Percentiles rank a stretch among this genome's conserved stretches.
Evolutionary conservation across 2,797 vertebrate genomes (phyloP).

Genomic region (Poeciliopsis paucimaculata): DNA sequence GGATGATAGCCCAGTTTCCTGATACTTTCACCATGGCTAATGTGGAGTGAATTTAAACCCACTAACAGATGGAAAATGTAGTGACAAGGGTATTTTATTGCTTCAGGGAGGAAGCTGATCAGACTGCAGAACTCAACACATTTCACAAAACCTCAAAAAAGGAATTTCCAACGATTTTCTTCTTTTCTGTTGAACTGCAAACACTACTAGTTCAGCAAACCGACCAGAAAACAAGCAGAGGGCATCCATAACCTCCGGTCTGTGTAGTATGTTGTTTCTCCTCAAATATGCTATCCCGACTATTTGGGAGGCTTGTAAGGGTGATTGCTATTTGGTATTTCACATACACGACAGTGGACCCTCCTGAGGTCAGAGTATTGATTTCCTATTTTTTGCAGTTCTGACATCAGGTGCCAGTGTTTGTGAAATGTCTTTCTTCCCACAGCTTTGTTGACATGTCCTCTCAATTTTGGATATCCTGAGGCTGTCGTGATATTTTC

Average conservation of each 20-base stretch:
- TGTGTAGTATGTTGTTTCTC: conserved; percentile 60
- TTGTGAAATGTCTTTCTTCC: conserved; percentile 61
- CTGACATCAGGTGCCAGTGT: conserved; percentile 59
- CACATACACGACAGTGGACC: conserved; percentile 57
- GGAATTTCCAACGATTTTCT: conserved; percentile 52
- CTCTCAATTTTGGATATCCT: conserved; percentile 66
- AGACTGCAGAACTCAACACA: conserved; percentile 5
- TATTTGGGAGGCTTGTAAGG: conserved; percentile 60
- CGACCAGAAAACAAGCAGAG: conserved; percentile 63
- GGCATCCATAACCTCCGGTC: conserved; percentile 52
- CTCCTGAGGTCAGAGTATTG: conserved; percentile 70
- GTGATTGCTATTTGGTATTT: conserved; percentile 77
- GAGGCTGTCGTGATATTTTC: conserved; percentile 61
- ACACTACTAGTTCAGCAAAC: conserved; percentile 71
- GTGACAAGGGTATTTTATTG: conserved; percentile 18
- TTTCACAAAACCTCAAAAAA: conserved; percentile 20
- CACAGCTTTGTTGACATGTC: conserved; percentile 65
- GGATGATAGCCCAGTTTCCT: conserved; percentile 28
- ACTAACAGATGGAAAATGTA: conserved; percentile 7
- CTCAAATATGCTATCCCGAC: conserved; percentile 63
- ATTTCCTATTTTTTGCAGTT: conserved; percentile 41
- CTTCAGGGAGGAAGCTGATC: conserved; percentile 35
- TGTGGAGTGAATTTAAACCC: conserved; percentile 21
- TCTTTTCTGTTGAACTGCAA: conserved; percentile 63
- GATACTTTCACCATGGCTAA: conserved; percentile 22